Evolutionary conservation across 2,888 invertebrate species (phyloP), one percentile per base, ranked within the genome.

Genomic region (Rhaphigaster nebulosa): DNA sequence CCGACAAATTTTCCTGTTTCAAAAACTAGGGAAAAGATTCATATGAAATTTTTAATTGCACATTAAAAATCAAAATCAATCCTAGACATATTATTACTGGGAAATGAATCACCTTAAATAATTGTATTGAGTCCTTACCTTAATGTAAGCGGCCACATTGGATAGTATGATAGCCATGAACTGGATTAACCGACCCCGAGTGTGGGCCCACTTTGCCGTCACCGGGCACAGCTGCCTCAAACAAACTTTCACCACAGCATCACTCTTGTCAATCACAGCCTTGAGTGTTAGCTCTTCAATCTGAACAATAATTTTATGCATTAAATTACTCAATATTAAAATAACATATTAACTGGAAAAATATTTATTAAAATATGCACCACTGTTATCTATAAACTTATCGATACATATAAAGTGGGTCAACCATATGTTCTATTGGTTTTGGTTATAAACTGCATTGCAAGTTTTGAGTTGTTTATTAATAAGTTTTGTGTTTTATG

Each of bases 121-220:
- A 10, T 80, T 8, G 23, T 34, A 23, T 80, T 15, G n/a, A 84
- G 45, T 23, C 45, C 13, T 90, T 91, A 92, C 93, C 92, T 93
- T 92, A 23, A 92, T 92, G 89, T 92, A 92, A 3, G 92, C 88
- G 60, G 91, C 91, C 2, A 93, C 91, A 38, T 92, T 91, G 76
- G 92, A 91, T 56, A 94, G 92, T 88, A 94, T 92, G 91, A 93
- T 93, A 90, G 93, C 93, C 54, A 95, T 92, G 54, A 95, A 93
- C 92, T 95, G 94, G 92, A 95, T 95, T 91, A 96, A 93, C 88
- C 94, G 94, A 90, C 95, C 94, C 38, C 90, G 26, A 20, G 50
- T 88, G 76, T 95, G 93, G 6, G 96, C 95, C 96, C 96, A 96
- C 92, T 95, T 94, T 0, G 96, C 96, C 91, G 96, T 93, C 56